Evolutionary conservation across 2,888 invertebrate species (phyloP).

Genomic region (Drosophila paranaensis): DNA sequence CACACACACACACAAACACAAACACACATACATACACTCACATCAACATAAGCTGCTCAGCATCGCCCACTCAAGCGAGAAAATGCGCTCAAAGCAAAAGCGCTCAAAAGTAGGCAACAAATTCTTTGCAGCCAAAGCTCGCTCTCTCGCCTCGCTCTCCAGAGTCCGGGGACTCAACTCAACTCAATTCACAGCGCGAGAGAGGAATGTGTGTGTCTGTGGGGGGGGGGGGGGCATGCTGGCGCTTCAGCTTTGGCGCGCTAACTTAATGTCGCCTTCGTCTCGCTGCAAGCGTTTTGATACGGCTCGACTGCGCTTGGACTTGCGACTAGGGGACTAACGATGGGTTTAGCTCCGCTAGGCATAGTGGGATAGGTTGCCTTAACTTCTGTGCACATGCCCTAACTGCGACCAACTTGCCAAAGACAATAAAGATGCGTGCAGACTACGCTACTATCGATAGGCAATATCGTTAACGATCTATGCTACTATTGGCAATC

Average conservation of each 20-base stretch:
- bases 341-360: constrained; percentile 21
- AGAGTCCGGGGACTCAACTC: background rate
- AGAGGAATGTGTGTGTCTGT: no score
- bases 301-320: constrained; percentile 46
- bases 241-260: constrained; percentile 24
- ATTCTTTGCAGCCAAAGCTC: constrained; percentile 49
- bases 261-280: constrained; percentile 44
- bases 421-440: background rate
- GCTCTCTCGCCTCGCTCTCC: constrained; percentile 9
- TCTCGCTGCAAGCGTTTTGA: constrained; percentile 35
- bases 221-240: background rate
- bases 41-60: background rate
- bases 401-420: background rate
- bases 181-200: constrained; percentile 5
- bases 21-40: constrained; percentile 2
- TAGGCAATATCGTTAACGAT: no score
- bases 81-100: constrained; percentile 21
- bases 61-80: constrained; percentile 8
- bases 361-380: constrained; percentile 22
- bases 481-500: no score
- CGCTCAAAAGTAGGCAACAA: constrained; percentile 43
- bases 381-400: constrained; percentile 2
- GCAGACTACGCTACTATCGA: background rate
- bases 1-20: no score
- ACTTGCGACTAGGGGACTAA: constrained; percentile 43